Percentiles rank a stretch among this genome's conserved stretches.
These are phyloP conservation scores for Meloidogyne exigua DNA, from an alignment of 1,140 invertebrate species.

Conservation along the genomic window DNA sequence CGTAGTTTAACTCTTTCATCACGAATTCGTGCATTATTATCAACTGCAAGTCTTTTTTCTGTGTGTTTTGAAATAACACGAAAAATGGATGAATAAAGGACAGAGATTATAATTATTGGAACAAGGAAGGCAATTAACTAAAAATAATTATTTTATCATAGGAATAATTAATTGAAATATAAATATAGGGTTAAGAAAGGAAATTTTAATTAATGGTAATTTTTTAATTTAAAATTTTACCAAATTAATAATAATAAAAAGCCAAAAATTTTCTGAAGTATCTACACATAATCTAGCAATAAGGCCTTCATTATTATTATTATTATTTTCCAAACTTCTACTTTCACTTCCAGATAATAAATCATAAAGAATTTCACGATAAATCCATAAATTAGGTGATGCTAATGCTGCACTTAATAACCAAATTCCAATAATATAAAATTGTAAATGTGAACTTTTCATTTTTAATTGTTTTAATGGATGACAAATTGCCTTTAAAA, in stretches of 20 bases:
- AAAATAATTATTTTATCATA: not conserved
- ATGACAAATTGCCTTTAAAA: slow-evolving; percentile 54
- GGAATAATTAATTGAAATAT: too few species aligned
- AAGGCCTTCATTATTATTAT: too few species aligned
- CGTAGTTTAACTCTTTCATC: slow-evolving; percentile 83
- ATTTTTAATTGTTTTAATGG: slow-evolving; percentile 52
- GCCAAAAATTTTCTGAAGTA: slow-evolving; percentile 49
- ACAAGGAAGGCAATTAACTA: slow-evolving; percentile 57
- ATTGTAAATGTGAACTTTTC: slow-evolving; percentile 48
- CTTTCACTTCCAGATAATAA: slow-evolving; percentile 14
- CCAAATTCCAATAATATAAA: slow-evolving; percentile 56
- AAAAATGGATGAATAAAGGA: slow-evolving; percentile 57
- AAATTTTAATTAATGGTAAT: not conserved
- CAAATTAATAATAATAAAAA: slow-evolving; percentile 59
- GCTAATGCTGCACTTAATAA: slow-evolving; percentile 49
- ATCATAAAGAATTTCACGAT: slow-evolving; percentile 35
- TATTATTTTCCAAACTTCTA: not conserved
- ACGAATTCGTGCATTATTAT: slow-evolving; percentile 74
- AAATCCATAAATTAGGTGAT: slow-evolving; percentile 50
- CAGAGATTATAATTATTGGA: slow-evolving; percentile 53
- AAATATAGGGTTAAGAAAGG: too few species aligned
- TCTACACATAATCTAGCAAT: slow-evolving; percentile 52
- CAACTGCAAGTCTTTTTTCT: slow-evolving; percentile 69
- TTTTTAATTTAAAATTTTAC: not conserved
- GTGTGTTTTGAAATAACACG: slow-evolving; percentile 47